Base-by-base conservation (phyloP, 2,888 invertebrate species). In the Lepidochrysops patricia region DNA sequence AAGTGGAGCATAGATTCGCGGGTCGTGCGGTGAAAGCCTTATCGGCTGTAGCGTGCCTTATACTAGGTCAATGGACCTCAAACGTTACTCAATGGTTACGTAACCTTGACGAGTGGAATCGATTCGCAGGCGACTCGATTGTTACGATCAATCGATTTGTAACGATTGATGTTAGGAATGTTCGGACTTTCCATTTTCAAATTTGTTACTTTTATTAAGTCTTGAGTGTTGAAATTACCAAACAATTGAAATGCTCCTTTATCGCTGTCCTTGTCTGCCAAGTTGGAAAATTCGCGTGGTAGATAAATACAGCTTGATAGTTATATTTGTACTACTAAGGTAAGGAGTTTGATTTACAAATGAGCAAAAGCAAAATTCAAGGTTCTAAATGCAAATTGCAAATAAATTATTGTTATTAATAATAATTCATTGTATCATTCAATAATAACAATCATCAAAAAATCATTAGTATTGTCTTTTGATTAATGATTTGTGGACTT, bases 51-150 rank as follows among this genome's bases (percentile, higher is more conserved):
- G 29, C 6, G 7, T 1, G 43, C 43, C 19, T 23, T 9, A 43
- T 43, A 43, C 43, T 43, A 19, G 43, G 43, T 43, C 43, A 43
- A 43, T 43, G 43, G 43, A 43, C 43, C 43, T 43, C 43, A 19
- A 23, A 15, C 23, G 19, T 43, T 43, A 43, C 43, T 43, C 19
- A 19, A 43, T 9, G 43, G 43, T 43, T 43, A 19, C 19, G 43
- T 9, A 43, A 43, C 19, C 43, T 9, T 7, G 15, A 37, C 37
- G 43, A 9, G 5, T 19, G 19, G 43, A 19, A 19, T 15, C 9
- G 43, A 43, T 43, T 19, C 15, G 19, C 9, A 43, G 9, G 19
- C 19, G 19, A 43, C 19, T 23, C 43, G 43, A 43, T 43, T 23
- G 7, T 29, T 19, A 19, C 19, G 19, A 9, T 19, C 4, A 43